Percentiles rank a stretch among this genome's conserved stretches.
Conservation (phyloP, 2,797 vertebrate species). For the Lagocephalus sceleratus region DNA sequence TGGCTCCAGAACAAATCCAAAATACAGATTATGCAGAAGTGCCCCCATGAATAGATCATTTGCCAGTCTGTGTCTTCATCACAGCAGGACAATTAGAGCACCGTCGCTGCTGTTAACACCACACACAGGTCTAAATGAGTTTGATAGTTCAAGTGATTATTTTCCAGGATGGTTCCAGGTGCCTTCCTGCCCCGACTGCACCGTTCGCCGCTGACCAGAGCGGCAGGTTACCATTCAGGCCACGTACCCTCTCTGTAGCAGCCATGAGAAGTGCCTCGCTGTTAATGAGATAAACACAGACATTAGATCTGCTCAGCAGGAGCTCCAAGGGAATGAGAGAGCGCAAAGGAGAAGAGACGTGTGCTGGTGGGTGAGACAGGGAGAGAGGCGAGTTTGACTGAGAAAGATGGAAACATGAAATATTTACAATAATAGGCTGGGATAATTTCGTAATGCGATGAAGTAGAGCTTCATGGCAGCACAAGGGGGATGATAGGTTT, state of each 20-base stretch:
- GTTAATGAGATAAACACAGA: constrained; percentile 78
- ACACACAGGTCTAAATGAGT: neutral
- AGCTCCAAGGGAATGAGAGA: constrained; percentile 34
- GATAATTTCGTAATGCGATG: constrained; percentile 31
- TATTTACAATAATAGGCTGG: constrained; percentile 33
- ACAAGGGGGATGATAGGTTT: constrained; percentile 25
- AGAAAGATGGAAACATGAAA: constrained; percentile 39
- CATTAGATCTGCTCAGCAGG: constrained; percentile 64
- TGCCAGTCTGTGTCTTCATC: neutral
- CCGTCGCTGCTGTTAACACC: constrained; percentile 21
- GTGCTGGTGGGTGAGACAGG: constrained; percentile 15
- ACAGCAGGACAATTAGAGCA: neutral
- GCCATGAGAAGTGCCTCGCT: constrained; percentile 59
- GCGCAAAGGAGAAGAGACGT: constrained; percentile 10
- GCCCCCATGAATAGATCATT: no score
- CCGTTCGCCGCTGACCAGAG: constrained; percentile 20
- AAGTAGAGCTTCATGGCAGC: constrained; percentile 41
- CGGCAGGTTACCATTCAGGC: constrained; percentile 43
- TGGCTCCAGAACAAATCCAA: no score
- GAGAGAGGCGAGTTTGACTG: constrained; percentile 6
- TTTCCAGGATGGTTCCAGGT: constrained; percentile 30
- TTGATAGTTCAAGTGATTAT: constrained; percentile 37
- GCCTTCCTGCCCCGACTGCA: constrained; percentile 33
- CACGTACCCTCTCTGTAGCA: constrained; percentile 54
- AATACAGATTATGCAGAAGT: no score